Evolutionary conservation across 2,888 invertebrate genomes (phyloP).

Genomic region (Heliconius aoede): DNA sequence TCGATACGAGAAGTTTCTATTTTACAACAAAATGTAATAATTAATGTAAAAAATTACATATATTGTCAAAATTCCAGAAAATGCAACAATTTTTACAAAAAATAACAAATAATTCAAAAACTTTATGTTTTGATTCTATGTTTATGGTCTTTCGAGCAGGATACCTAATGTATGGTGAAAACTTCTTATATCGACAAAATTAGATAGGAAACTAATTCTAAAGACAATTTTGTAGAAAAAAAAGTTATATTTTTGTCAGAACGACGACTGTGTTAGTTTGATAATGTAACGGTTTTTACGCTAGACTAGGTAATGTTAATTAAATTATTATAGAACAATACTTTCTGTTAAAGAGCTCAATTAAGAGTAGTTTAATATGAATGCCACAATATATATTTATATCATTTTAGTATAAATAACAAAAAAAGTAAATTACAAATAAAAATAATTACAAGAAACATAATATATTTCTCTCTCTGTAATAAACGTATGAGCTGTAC

Average conservation of each 20-base stretch:
- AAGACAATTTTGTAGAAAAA: slow-evolving; percentile 66
- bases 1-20: slow-evolving; percentile 50
- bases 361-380: neutral
- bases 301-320: slow-evolving; percentile 59
- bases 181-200: slow-evolving; percentile 55
- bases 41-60: neutral
- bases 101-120: neutral
- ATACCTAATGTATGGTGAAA: slow-evolving; percentile 24
- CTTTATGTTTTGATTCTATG: neutral
- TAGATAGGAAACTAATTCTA: slow-evolving; percentile 75
- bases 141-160: neutral
- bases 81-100: no score
- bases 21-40: neutral
- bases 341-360: slow-evolving; percentile 32
- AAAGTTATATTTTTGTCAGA: slow-evolving; percentile 75
- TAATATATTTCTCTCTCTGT: no score
- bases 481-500: neutral
- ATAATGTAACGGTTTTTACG: slow-evolving; percentile 63
- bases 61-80: neutral
- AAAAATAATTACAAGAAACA: neutral
- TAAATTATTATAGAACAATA: slow-evolving; percentile 43
- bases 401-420: neutral
- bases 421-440: neutral
- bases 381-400: neutral
- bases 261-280: slow-evolving; percentile 54